Conservation (phyloP, 2,113 vertebrate species). For the Melozone crissalis region DNA sequence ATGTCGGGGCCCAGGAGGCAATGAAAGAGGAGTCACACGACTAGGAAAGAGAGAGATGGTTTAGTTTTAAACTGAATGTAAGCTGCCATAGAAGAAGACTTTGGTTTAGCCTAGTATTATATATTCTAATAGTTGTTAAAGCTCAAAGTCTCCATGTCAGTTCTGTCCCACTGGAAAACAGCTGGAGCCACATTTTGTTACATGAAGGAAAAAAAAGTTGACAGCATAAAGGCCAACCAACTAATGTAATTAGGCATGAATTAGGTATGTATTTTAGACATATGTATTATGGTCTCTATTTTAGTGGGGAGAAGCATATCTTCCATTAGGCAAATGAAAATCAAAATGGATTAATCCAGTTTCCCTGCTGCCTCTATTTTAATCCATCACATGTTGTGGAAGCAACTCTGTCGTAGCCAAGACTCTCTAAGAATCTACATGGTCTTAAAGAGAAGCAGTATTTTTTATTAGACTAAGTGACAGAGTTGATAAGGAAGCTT, state of each 20-base stretch:
- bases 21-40: background rate
- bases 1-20: background rate
- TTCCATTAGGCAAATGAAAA: conserved; percentile 11
- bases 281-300: background rate
- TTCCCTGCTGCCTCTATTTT: background rate
- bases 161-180: background rate
- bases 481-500: background rate
- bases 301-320: background rate
- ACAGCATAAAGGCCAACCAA: background rate
- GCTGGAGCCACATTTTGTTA: background rate
- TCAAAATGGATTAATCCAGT: background rate
- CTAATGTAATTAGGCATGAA: background rate
- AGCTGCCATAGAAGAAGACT: background rate
- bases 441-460: background rate
- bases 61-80: background rate
- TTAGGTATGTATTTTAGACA: background rate
- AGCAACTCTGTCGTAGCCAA: background rate
- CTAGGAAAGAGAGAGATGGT: background rate
- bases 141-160: background rate
- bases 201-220: background rate
- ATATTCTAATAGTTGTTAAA: background rate
- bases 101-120: background rate
- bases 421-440: background rate
- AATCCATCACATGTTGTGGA: background rate
- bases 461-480: background rate